phyloP scores from a whole-genome alignment of 2,113 vertebrate genomes.

The Nycticorax nycticorax region DNA sequence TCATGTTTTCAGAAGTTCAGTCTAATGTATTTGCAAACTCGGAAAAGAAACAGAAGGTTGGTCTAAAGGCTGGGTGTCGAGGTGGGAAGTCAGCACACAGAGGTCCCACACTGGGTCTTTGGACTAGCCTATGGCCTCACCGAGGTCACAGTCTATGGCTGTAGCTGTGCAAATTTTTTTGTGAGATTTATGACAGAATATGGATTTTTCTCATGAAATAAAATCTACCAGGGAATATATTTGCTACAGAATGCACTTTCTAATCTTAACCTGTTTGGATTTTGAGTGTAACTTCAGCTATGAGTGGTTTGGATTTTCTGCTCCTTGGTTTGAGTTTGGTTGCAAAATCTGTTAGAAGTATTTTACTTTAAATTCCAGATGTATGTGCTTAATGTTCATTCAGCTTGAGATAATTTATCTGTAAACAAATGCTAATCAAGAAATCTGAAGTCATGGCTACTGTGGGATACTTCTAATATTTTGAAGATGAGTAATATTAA shows the following conservation, averaged over 20 bases:
- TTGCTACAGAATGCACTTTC: background rate
- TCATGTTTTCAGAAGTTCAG: background rate
- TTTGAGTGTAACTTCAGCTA: background rate
- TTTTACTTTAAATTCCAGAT: background rate
- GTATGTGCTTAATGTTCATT: background rate
- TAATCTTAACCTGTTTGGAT: background rate
- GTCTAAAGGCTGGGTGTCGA: background rate
- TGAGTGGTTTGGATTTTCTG: background rate
- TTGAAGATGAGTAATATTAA: background rate
- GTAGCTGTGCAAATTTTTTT: background rate
- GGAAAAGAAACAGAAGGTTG: background rate
- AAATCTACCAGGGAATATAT: background rate
- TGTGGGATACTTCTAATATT: background rate
- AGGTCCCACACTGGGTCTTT: background rate
- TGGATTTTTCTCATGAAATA: background rate
- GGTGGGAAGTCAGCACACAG: too few species aligned
- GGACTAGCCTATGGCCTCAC: background rate
- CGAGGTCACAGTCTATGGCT: background rate
- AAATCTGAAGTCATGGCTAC: background rate
- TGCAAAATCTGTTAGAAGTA: background rate
- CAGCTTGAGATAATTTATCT: background rate
- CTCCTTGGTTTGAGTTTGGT: background rate
- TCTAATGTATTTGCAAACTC: background rate
- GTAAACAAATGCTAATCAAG: background rate
- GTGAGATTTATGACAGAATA: background rate